phyloP scores from a whole-genome alignment of 2,888 invertebrate species.

The Sarcophaga rosellei region DNA sequence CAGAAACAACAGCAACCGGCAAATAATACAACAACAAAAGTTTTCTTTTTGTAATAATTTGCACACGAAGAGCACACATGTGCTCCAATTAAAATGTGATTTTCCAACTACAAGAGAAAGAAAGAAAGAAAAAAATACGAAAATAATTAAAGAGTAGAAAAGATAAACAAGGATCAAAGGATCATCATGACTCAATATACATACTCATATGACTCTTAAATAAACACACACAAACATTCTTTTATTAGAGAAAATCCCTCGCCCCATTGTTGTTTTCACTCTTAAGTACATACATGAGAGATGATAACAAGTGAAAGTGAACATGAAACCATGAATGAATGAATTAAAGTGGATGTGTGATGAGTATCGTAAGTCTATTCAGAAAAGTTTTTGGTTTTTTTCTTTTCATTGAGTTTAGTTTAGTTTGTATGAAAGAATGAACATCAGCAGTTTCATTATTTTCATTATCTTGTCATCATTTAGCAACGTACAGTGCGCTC shows the following conservation, averaged over 20 bases:
- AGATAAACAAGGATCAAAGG: conserved; percentile 52
- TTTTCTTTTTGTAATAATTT: neutral
- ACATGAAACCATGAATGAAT: conserved; percentile 56
- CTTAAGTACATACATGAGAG: neutral
- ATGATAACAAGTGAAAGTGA: conserved; percentile 61
- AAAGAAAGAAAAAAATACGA: conserved; percentile 31
- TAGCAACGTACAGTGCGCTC: conserved; percentile 17
- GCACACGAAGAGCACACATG: conserved; percentile 3
- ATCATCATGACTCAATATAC: conserved; percentile 26
- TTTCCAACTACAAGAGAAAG: conserved; percentile 23
- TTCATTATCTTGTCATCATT: neutral
- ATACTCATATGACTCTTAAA: neutral
- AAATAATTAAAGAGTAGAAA: conserved; percentile 16
- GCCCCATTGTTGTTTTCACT: neutral
- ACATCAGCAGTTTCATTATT: neutral
- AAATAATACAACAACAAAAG: conserved; percentile 28
- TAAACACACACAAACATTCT: neutral
- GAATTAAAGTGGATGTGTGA: neutral
- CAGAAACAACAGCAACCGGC: neutral
- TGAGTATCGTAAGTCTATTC: neutral
- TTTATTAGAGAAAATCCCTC: neutral
- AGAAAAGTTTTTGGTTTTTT: neutral
- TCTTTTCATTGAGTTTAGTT: too few relatives aligned
- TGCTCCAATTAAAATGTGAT: conserved; percentile 56
- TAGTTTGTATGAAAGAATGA: neutral